phyloP scores from a whole-genome alignment of 1,140 invertebrate genomes.

The Solenopsis fugax region DNA sequence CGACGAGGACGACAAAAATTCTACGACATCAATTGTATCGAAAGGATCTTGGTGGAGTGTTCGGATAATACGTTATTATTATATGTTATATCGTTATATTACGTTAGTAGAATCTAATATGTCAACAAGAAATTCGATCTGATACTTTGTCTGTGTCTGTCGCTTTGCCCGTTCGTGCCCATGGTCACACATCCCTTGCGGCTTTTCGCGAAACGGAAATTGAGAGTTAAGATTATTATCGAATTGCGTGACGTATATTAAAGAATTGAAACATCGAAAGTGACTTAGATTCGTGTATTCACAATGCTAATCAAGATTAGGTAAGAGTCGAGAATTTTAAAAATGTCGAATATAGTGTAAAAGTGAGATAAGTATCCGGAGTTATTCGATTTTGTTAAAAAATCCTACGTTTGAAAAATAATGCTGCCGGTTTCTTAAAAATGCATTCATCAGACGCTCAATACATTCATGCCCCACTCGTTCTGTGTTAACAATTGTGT shows the following conservation, averaged over 20 bases:
- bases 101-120: conserved; percentile 74
- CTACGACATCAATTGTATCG: conserved; percentile 54
- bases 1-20: conserved; percentile 38
- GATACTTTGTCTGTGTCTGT: conserved; percentile 67
- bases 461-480: conserved; percentile 69
- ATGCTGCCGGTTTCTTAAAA: conserved; percentile 6
- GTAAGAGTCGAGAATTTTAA: not conserved
- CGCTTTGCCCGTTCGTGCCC: conserved; percentile 22
- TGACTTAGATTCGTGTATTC: not conserved
- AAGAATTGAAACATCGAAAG: conserved; percentile 17
- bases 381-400: conserved; percentile 17
- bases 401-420: conserved; percentile 31
- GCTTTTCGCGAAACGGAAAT: conserved; percentile 22
- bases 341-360: not conserved
- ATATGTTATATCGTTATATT: conserved; percentile 47
- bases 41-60: conserved; percentile 48
- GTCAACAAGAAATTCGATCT: conserved; percentile 83
- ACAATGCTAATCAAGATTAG: conserved; percentile 1
- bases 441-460: conserved; percentile 14
- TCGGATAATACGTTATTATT: conserved; percentile 38
- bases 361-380: not conserved
- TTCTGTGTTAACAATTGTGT: conserved; percentile 83
- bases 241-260: not conserved
- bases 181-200: conserved; percentile 17
- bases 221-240: conserved; percentile 9